Evolutionary conservation across 2,113 vertebrate genomes (phyloP), one percentile per base, ranked within the genome.

Genomic region (Rhea pennata): DNA sequence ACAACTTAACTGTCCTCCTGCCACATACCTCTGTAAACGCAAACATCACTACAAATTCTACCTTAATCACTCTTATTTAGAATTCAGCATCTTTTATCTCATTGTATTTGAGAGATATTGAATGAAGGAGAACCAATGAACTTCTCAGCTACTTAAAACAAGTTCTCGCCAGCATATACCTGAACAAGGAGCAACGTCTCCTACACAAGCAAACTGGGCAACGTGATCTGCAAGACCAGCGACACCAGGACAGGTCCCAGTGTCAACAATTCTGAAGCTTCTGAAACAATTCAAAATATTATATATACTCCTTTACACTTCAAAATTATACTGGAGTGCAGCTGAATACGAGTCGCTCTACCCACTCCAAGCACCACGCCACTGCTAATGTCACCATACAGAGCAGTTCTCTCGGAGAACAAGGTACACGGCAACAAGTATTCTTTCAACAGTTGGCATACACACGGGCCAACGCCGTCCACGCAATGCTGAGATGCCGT

Each of bases 361-460:
- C 16, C 39, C 5, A 1, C 9, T 17, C 65, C 42, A 72, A 77
- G 15, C 9, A 33, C n/a, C 0, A 3, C 22, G 40, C 54, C 48
- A 44, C 26, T 1, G 24, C 26, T 44, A 1, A 0, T 6, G 5
- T 46, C 20, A 15, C 36, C 31, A 29, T 2, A 64, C 21, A 6
- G 3, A 27, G n/a, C 3, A n/a, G 29, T 23, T 31, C 66, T 56
- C 46, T 42, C 40, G 42, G 16, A 12, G 12, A 26, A 84, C 59
- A 33, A 20, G 50, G 36, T 11, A 53, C 36, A 29, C 15, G 48
- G 40, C 10, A 70, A 65, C 39, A 70, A 71, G 15, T 24, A 79
- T 48, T 67, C 36, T 77, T 62, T 50, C 17, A 64, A 31, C 12
- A 64, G 33, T 29, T 44, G 69, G 36, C 58, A 33, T n/a, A 46